These are phyloP conservation scores for Drosophila emarginata DNA, from an alignment of 2,888 invertebrate species.

Conservation along the genomic window DNA sequence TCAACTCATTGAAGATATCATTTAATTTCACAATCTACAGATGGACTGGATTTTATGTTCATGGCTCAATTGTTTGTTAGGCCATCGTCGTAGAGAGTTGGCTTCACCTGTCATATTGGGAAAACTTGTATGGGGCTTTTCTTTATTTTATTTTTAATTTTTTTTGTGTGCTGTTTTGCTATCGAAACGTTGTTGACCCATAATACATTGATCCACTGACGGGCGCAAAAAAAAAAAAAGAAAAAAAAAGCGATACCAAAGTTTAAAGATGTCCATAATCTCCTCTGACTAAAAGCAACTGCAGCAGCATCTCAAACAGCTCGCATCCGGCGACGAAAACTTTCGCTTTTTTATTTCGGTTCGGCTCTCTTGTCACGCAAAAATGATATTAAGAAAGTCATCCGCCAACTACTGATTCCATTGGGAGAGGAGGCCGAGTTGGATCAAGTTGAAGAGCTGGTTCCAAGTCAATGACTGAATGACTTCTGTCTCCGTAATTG, in stretches of 20 bases:
- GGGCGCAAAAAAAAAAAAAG: conserved; percentile 13
- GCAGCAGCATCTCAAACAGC: conserved; percentile 24
- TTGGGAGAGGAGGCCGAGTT: conserved; percentile 4
- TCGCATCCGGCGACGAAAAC: conserved; percentile 58
- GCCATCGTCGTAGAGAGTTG: conserved; percentile 27
- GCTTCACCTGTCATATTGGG: conserved; percentile 20
- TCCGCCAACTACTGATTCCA: conserved; percentile 5
- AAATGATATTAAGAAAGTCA: conserved; percentile 58
- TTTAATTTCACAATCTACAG: conserved; percentile 46
- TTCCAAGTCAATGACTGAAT: conserved; percentile 59
- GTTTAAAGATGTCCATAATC: conserved; percentile 44
- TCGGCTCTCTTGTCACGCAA: conserved; percentile 49
- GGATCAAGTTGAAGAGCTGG: conserved; percentile 29
- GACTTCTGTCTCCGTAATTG: conserved; percentile 55
- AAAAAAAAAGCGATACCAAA: conserved; percentile 9
- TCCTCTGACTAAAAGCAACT: conserved; percentile 21
- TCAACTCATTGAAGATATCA: conserved; percentile 35
- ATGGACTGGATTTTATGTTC: conserved; percentile 33
- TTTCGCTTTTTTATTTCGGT: conserved; percentile 58
- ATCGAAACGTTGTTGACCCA: conserved; percentile 37
- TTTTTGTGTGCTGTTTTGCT: conserved; percentile 1
- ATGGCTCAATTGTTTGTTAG: conserved; percentile 49
- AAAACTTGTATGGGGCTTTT: conserved; percentile 43
- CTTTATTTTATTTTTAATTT: conserved; percentile 23
- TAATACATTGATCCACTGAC: conserved; percentile 40